Base-by-base conservation (phyloP, 1,140 invertebrate species). In the Apolygus lucorum region DNA sequence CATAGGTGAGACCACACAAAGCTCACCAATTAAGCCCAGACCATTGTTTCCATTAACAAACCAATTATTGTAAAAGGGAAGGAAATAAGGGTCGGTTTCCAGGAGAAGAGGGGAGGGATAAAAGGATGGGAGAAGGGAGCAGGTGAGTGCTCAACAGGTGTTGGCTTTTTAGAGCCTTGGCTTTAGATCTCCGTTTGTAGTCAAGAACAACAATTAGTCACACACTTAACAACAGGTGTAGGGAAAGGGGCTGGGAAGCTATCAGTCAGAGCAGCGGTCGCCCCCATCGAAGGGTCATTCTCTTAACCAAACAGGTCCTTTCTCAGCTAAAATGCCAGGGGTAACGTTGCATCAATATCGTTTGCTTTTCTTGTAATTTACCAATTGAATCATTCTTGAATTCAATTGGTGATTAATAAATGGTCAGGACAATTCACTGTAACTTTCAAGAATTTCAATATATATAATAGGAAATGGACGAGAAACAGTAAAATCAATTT, bases 141-240 rank as follows among this genome's bases (percentile, higher is more conserved):
- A 59, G 54, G 54, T 59, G 22, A 59, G 54, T 11, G 54, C 54
- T 59, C 54, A 59, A 59, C 54, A 59, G 54, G 54, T 59, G 54
- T 17, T 59, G 54, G 54, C 54, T 59, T 59, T 59, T 59, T 59
- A 59, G 54, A 59, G 22, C 22, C 22, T 24, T 13, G 13, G 54
- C 54, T 59, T 59, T 59, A 59, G 54, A 59, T 59, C 54, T 59
- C 22, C 54, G 54, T 59, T 59, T 59, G 54, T 59, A 59, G 54
- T 59, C 34, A 59, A 59, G 22, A 8, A 13, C 54, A 59, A 59
- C 54, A 59, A 59, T 59, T 59, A 59, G 54, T 59, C 54, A 59
- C 54, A 59, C 54, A 59, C 54, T 59, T 59, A 59, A 59, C 54
- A 59, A 59, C 54, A 59, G 54, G 54, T 59, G 22, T 21, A 4